phyloP scores from a whole-genome alignment of 2,113 vertebrate species.

The Oreotrochilus melanogaster region DNA sequence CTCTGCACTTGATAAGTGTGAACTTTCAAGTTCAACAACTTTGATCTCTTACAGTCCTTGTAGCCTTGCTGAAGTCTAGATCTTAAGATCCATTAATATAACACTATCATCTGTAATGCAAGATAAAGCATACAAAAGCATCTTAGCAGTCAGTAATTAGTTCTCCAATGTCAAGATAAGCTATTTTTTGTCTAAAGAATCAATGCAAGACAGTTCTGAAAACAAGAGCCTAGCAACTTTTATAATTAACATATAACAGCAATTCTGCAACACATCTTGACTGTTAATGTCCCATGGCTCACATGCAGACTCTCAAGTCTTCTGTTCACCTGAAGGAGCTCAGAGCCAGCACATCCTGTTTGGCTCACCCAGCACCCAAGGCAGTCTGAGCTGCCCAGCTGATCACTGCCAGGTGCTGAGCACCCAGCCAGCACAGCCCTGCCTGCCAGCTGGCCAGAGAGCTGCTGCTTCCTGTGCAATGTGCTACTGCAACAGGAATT shows the following conservation, averaged over 20 bases:
- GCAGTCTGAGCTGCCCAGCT: background rate
- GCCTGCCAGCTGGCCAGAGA: background rate
- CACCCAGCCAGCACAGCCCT: background rate
- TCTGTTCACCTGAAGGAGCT: background rate
- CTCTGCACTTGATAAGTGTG: background rate
- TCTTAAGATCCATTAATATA: background rate
- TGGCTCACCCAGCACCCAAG: background rate
- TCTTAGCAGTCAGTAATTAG: background rate
- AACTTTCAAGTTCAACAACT: background rate
- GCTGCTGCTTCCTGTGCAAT: background rate
- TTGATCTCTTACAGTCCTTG: background rate
- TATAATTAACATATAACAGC: background rate
- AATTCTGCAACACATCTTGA: background rate
- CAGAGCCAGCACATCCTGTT: fast-evolving
- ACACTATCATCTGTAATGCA: background rate
- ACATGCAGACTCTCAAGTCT: background rate
- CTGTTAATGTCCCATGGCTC: background rate
- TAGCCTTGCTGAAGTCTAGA: background rate
- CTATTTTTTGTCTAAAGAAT: background rate
- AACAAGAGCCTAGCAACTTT: background rate
- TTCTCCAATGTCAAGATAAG: background rate
- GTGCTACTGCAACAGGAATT: background rate
- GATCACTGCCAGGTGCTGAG: background rate
- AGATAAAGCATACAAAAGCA: background rate
- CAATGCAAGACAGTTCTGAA: background rate